These are phyloP conservation scores for Phoenicopterus ruber DNA, from an alignment of 2,113 vertebrate genomes.

Conservation along the genomic window DNA sequence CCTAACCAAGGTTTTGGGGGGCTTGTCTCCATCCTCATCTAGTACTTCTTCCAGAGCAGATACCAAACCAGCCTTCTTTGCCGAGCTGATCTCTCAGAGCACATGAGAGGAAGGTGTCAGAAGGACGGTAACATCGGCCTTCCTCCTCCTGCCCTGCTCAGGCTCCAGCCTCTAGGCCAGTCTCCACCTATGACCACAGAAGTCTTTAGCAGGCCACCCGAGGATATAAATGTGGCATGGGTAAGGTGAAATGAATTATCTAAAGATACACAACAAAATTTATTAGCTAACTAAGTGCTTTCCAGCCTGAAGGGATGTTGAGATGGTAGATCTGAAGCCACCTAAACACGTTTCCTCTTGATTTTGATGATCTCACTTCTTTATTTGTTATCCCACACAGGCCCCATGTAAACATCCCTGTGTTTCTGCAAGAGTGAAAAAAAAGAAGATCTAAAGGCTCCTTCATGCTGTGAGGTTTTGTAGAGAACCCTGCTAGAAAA, in stretches of 20 bases:
- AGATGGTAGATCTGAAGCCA: neutral
- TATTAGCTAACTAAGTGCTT: neutral
- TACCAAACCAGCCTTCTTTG: neutral
- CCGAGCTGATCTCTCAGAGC: neutral
- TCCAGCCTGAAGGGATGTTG: neutral
- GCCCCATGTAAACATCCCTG: neutral
- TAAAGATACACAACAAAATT: neutral
- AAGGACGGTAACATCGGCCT: neutral
- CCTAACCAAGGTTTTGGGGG: neutral
- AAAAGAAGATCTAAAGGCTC: neutral
- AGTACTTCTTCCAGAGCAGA: neutral
- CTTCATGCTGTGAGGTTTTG: neutral
- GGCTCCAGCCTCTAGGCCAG: neutral
- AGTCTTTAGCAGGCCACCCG: neutral
- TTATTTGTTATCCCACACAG: neutral
- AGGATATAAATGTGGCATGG: neutral
- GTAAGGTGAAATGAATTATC: neutral
- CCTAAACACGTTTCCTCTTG: neutral
- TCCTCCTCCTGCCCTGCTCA: neutral
- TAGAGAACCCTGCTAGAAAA: neutral
- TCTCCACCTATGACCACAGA: neutral
- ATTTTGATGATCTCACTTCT: neutral
- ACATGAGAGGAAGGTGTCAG: neutral
- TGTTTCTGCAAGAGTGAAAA: neutral
- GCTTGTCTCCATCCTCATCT: neutral